Evolutionary conservation across 1,140 invertebrate genomes (phyloP), one percentile per base, ranked within the genome.

Genomic region (Hypothenemus hampei): DNA sequence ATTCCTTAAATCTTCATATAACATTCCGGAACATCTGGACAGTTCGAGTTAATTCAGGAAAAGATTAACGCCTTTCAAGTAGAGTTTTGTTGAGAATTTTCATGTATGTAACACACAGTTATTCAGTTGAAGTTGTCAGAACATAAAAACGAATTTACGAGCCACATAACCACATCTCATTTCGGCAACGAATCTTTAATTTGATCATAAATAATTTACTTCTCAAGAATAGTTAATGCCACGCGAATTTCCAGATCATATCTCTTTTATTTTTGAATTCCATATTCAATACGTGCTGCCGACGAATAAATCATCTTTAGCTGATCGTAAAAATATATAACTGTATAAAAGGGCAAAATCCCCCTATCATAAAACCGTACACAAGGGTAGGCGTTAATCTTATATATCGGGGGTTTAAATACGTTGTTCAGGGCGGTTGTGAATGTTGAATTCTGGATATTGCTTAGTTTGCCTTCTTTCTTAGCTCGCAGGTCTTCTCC

Each of bases 241-340:
- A n/a, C n/a, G n/a, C n/a, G n/a, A n/a, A n/a, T n/a, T 29, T n/a
- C 26, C 26, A 29, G 15, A 16, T 5, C 35, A 5, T 5, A 37
- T 22, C 40, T n/a, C 20, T 21, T 45, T 45, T 45, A 45, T 45
- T 29, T 45, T 45, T 45, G 43, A n/a, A 16, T 7, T 13, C 13
- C 35, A 20, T 47, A 47, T 47, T 47, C 45, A 47, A 47, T 35
- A 21, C 45, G 45, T 47, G 26, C 45, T 47, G 43, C 23, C 21
- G n/a, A 35, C 26, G n/a, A 13, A 47, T 47, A 47, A 47, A 47
- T 47, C 45, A 47, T 47, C 45, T 47, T 47, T 47, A 47, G 45
- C 29, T 33, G 45, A 47, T 47, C 45, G 45, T 33, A 47, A 47
- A 47, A 47, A 47, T 45, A 47, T 47, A 47, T 47, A 35, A 47